Base-by-base conservation (phyloP, 2,888 invertebrate genomes). In the Atherix ibis region DNA sequence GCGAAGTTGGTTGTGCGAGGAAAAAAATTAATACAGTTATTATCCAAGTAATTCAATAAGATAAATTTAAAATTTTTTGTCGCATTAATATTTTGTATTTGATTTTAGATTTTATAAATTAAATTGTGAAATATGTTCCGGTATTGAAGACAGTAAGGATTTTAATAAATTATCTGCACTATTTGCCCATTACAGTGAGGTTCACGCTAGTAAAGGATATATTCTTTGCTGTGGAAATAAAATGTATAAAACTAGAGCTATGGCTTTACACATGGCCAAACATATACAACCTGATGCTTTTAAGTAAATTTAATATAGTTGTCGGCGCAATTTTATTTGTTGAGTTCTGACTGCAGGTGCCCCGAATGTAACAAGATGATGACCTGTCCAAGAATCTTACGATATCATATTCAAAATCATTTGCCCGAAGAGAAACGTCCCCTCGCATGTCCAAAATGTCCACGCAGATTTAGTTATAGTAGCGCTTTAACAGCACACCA, bases 281-380 rank as follows among this genome's bases (percentile, higher is more conserved):
- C 46, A 46, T 36, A 22, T 46, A 13, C 45, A 46, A 22, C 46
- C 46, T 4, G 41, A 43, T 25, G 45, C 46, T 1, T 46, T 45
- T 27, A 42, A 32, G 39, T 41, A 37, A 26, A 17, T n/a, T n/a
- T n/a, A n/a, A n/a, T n/a, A n/a, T n/a, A n/a, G n/a, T n/a, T n/a
- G n/a, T n/a, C 26, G 15, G n/a, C 25, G 6, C 12, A 18, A 31
- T 14, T 27, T 12, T 13, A 26, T 5, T 30, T 17, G 14, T n/a
- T n/a, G n/a, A n/a, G n/a, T n/a, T n/a, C n/a, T n/a, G n/a, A n/a
- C n/a, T n/a, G n/a, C 8, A 40, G 40, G 32, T 46, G 46, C 36
- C 40, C 39, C 2, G 38, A 41, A 18, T 46, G 46, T 30, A 37
- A 42, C 3, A 45, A 45, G 32, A 35, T 43, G 25, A 34, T 46